phyloP scores from a whole-genome alignment of 2,113 vertebrate species.

The Ciconia maguari region DNA sequence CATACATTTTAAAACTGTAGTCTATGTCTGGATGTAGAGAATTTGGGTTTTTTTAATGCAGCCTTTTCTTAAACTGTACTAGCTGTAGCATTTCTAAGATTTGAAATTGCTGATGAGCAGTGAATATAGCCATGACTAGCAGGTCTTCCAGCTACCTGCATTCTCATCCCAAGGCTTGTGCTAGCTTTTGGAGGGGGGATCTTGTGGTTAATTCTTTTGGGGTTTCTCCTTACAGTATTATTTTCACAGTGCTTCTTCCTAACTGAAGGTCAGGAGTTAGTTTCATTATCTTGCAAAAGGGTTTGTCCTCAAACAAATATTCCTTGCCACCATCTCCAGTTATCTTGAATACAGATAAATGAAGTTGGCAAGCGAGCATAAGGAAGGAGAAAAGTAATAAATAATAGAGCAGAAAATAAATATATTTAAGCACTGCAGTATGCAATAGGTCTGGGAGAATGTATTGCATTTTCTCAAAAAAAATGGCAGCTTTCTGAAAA shows the following conservation, averaged over 20 bases:
- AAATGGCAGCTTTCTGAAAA: neutral
- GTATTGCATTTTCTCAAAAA: neutral
- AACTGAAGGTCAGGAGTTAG: neutral
- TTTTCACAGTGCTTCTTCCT: neutral
- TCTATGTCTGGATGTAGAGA: neutral
- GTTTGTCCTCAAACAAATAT: slow-evolving; percentile 16
- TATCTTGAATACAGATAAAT: slow-evolving; percentile 1
- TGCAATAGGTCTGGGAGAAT: neutral
- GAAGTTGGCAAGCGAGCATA: neutral
- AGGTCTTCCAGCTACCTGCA: neutral
- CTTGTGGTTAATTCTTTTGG: neutral
- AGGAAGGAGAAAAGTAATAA: slow-evolving; percentile 31
- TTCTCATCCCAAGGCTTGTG: neutral
- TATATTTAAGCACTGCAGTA: neutral
- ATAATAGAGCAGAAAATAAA: slow-evolving; percentile 49
- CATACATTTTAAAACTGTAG: neutral
- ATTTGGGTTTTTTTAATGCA: neutral
- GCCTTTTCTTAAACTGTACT: neutral
- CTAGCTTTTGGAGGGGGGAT: neutral
- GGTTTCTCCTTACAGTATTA: neutral
- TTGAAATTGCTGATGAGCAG: neutral
- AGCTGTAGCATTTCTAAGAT: neutral
- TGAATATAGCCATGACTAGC: neutral
- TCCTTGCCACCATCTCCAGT: neutral
- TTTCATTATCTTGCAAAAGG: neutral